Evolutionary conservation across 2,888 invertebrate species (phyloP), one percentile per base, ranked within the genome.

Genomic region (Pristionchus entomophagus): DNA sequence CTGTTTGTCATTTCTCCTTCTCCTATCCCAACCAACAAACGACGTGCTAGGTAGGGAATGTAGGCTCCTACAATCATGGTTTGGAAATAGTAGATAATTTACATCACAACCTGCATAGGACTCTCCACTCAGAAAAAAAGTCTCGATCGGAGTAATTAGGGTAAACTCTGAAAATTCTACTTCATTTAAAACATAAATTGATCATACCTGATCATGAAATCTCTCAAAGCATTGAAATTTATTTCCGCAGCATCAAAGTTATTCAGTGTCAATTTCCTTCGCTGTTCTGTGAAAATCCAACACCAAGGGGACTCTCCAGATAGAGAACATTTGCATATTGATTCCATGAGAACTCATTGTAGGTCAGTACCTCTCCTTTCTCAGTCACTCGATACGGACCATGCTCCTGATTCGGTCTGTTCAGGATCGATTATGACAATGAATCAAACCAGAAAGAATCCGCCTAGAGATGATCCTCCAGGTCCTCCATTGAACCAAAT

Each of bases 291-390:
- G 94, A 95, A 89, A 93, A 95, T 0, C 95, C 95, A 45, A 95
- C 95, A 51, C 95, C 95, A 22, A 95, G 95, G 19, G 95, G 95
- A 3, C 95, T 94, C 90, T 95, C 95, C 82, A 95, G 86, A 89
- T 94, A 95, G 62, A 95, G 86, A 86, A 95, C 94, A 89, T 95
- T 95, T 14, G 94, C 94, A 32, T 94, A 90, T 94, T 95, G 80
- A 87, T 73, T 73, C 73, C 73, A 73, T 10, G 73, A 73, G 41
- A 41, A 73, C 77, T 38, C 73, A 41, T 73, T 41, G 41, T 73
- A 73, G n/a, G n/a, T 41, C 19, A 73, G 32, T 22, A 4, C 26
- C 8, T 65, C 41, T n/a, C 41, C 73, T 2, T 4, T 10, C 19
- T 73, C 73, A 8, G 73, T 8, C 2, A 73, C n/a, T 2, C 73